Evolutionary conservation across 2,888 invertebrate species (phyloP).

Genomic region (Invenusta paracnida): DNA sequence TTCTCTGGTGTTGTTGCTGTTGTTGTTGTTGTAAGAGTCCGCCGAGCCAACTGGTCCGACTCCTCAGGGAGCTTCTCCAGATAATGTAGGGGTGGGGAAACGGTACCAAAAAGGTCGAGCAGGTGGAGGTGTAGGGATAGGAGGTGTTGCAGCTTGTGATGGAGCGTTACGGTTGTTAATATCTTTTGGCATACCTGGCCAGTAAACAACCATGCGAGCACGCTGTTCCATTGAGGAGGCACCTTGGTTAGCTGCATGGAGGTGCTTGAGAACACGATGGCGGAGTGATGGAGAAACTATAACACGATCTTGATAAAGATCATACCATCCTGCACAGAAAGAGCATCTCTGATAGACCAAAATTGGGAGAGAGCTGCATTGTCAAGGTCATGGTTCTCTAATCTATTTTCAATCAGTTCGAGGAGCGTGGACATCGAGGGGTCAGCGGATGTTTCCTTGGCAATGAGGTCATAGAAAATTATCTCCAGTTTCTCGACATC

Average conservation of each 20-base stretch:
- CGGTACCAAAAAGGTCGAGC: neutral
- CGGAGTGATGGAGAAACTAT: no score
- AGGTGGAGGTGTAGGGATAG: neutral
- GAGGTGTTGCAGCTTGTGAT: neutral
- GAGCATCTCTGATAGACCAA: conserved; percentile 5
- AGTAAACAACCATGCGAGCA: conserved; percentile 11
- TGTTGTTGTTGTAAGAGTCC: no score
- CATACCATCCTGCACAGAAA: neutral
- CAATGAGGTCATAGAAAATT: neutral
- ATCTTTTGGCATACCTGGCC: no score
- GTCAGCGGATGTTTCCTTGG: neutral
- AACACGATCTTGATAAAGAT: no score
- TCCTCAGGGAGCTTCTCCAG: no score
- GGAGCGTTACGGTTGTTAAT: neutral
- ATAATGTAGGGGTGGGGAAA: no score
- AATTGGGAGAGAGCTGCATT: neutral
- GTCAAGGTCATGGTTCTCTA: neutral
- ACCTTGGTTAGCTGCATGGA: neutral
- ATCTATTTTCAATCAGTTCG: neutral
- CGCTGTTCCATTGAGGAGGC: neutral
- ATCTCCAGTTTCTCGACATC: neutral
- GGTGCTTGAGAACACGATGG: neutral
- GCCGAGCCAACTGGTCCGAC: no score
- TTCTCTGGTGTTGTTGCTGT: no score
- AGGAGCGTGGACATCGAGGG: neutral